Evolutionary conservation across 2,888 invertebrate genomes (phyloP).

Genomic region (Aporophyla lueneburgensis): DNA sequence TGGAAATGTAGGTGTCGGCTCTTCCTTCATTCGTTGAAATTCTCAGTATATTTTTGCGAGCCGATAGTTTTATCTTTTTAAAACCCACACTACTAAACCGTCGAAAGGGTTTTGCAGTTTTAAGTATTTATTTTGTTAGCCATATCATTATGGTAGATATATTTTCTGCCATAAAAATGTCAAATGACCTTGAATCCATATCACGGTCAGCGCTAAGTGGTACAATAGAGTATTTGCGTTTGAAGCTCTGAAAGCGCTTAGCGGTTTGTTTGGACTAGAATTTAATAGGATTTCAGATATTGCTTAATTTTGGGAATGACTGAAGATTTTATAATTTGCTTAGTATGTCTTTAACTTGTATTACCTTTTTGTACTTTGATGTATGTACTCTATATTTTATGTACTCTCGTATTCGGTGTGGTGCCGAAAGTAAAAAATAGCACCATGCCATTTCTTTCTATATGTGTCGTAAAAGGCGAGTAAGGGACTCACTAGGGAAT

Average conservation of each 20-base stretch:
- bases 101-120: not conserved
- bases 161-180: not conserved
- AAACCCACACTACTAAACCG: not conserved
- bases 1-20: not conserved
- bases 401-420: no score
- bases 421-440: no score
- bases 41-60: not conserved
- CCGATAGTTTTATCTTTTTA: not conserved
- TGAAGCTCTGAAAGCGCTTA: constrained; percentile 6
- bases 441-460: no score
- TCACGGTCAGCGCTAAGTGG: not conserved
- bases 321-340: not conserved
- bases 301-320: not conserved
- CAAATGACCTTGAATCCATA: constrained; percentile 19
- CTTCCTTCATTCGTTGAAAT: not conserved
- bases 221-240: not conserved
- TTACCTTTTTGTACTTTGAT: not conserved
- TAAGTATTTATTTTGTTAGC: not conserved
- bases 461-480: no score
- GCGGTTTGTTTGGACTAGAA: not conserved
- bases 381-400: no score
- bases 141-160: not conserved
- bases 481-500: no score
- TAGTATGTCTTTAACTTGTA: no score
- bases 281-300: constrained; percentile 6